Percentiles rank a stretch among this genome's conserved stretches.
Conservation (phyloP, 1,140 invertebrate genomes). For the Littorina saxatilis region DNA sequence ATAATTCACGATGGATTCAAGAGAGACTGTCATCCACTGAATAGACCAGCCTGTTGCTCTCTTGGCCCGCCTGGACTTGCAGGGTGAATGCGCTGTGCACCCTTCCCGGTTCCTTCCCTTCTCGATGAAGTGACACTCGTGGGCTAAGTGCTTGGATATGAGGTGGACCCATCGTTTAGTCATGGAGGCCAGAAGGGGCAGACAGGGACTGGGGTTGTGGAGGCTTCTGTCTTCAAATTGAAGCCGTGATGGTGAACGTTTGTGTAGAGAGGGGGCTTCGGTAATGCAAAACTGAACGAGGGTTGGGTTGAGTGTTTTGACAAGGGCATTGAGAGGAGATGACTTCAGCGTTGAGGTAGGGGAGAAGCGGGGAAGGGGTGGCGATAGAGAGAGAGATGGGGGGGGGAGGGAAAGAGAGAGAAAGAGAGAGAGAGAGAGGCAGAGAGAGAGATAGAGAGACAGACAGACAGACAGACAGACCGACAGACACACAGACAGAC, state of each 20-base stretch:
- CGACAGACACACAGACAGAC: no score
- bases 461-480: no score
- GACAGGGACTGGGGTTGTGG: neutral
- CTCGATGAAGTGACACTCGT: constrained; percentile 7
- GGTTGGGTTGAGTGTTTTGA: no score
- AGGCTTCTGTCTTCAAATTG: neutral
- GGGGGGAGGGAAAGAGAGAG: no score
- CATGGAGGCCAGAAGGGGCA: neutral
- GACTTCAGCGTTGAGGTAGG: neutral
- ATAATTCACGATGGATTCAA: no score
- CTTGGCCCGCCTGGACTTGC: no score
- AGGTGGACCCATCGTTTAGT: neutral
- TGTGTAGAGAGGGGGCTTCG: neutral
- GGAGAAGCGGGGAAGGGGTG: no score
- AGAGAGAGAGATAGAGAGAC: no score
- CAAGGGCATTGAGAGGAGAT: neutral
- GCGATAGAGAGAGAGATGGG: no score
- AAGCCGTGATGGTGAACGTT: neutral
- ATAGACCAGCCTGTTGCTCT: no score
- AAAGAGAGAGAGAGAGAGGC: no score
- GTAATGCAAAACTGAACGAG: constrained; percentile 17
- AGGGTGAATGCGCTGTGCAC: neutral
- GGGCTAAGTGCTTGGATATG: neutral
- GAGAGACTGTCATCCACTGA: no score
- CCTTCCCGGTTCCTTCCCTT: neutral